Base-by-base conservation (phyloP, 2,113 vertebrate species). In the Apistogramma diplotaenia region DNA sequence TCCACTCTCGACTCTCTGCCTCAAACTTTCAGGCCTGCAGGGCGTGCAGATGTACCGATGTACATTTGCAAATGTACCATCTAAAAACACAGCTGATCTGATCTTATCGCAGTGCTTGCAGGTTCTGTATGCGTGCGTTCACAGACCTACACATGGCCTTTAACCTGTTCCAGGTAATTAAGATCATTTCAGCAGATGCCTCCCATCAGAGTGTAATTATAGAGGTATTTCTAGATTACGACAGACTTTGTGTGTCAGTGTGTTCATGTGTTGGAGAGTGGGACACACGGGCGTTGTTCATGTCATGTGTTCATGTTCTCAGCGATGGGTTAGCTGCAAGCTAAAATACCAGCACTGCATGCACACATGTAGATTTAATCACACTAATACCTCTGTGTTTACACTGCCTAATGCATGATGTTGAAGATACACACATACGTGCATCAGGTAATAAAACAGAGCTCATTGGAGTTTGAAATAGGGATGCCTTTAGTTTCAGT, bases 131-230 rank as follows among this genome's bases (percentile, higher is more conserved):
- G 61, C 49, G 58, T 73, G 19, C 53, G 55, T 27, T 31, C 8
- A 43, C 27, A 72, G 25, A 67, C 31, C 0, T 35, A 6, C 25
- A 70, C 13, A 51, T 76, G 37, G 23, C 15, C 40, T 54, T 23
- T 82, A 55, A 86, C 60, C 72, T 78, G 61, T 59, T 81, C 37
- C 67, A 74, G 75, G 43, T 78, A 51, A 86, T 86, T 85, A 81
- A 67, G 60, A 55, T 81, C 4, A 81, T 76, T 78, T 78, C 46
- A 58, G n/a, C 70, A 79, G 71, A 81, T 81, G 71, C 51, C 65
- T 65, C 53, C 18, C 31, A 10, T 46, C 5, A 79, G 43, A 76
- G 35, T 1, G 19, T 79, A 84, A 91, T 89, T 88, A 84, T n/a
- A 29, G 55, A 84, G 79, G 83, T 61, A 88, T 83, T 89, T 76